These are phyloP conservation scores for Chaetops frenatus DNA, from an alignment of 2,113 vertebrate species.

Conservation along the genomic window DNA sequence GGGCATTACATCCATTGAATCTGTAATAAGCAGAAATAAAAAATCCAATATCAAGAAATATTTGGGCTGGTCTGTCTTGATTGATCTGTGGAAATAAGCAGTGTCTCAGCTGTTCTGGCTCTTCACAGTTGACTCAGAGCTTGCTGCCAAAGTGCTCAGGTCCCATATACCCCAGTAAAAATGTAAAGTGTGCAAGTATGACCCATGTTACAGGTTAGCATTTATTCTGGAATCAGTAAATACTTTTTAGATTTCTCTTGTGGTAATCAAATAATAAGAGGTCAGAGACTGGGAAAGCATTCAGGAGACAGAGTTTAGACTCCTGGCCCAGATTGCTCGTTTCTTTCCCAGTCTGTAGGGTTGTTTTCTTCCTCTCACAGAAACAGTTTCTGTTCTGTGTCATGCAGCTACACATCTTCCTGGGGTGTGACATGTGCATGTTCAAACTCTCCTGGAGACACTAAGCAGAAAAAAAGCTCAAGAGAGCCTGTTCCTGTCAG, in stretches of 20 bases:
- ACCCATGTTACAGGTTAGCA: not conserved
- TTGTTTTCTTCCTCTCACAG: not conserved
- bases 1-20: not conserved
- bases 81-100: not conserved
- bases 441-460: not conserved
- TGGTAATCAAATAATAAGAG: not conserved
- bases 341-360: not conserved
- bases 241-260: not conserved
- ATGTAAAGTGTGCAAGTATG: not conserved
- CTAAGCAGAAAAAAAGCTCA: not conserved
- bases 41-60: not conserved
- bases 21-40: not conserved
- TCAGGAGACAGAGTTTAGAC: not conserved
- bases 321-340: not conserved
- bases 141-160: not conserved
- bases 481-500: not conserved
- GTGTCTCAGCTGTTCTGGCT: not conserved
- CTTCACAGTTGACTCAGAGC: not conserved
- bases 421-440: not conserved
- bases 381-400: not conserved
- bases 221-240: not conserved
- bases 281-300: not conserved
- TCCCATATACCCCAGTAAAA: not conserved
- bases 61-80: not conserved
- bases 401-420: not conserved